A percentile compares a stretch with the other conserved stretches of the same genome.
These are phyloP conservation scores for Cepphus grylle DNA, from an alignment of 2,113 vertebrate species.

Conservation along the genomic window DNA sequence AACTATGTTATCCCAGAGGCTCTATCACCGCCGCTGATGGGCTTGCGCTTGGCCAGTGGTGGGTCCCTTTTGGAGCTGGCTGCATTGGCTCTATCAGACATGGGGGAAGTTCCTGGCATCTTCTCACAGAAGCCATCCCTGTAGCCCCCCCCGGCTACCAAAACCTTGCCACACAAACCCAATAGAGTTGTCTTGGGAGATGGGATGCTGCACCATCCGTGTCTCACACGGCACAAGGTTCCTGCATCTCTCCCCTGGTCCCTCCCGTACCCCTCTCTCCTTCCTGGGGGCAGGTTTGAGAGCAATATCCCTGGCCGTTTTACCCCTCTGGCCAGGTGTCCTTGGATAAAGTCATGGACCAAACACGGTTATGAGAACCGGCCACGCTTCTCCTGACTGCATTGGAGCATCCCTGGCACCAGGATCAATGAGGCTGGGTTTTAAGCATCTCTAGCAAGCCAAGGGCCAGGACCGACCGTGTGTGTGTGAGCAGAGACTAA, in stretches of 20 bases:
- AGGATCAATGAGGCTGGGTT: not conserved
- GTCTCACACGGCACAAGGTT: not conserved
- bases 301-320: not conserved
- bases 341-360: not conserved
- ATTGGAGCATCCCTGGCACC: not conserved
- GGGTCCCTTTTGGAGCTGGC: not conserved
- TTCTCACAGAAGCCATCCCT: not conserved
- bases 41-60: no score
- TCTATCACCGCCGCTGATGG: no score
- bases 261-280: not conserved
- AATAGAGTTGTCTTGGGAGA: not conserved
- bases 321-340: not conserved
- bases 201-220: no score
- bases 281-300: not conserved
- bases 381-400: not conserved
- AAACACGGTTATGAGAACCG: accelerated
- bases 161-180: not conserved
- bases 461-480: accelerated
- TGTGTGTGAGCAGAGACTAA: not conserved
- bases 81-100: not conserved
- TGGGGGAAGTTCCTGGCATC: not conserved
- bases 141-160: not conserved
- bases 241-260: no score
- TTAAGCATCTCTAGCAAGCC: not conserved
- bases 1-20: no score